Percentiles rank a stretch among this genome's conserved stretches.
These are phyloP conservation scores for Eupithecia insigniata DNA, from an alignment of 2,888 invertebrate species.

Conservation along the genomic window DNA sequence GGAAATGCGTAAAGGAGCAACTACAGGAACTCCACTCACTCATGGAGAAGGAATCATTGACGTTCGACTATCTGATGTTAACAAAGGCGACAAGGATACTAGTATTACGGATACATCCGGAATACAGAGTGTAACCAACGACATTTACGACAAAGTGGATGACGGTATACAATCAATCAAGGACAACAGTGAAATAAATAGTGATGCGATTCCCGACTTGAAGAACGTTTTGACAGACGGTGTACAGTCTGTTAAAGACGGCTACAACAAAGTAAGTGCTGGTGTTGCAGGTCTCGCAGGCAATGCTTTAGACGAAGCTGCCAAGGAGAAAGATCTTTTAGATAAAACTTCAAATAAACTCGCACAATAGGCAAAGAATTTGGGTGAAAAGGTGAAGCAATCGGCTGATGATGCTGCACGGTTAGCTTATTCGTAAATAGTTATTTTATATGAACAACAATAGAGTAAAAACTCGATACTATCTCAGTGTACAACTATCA, in stretches of 20 bases:
- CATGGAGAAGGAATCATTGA: constrained; percentile 41
- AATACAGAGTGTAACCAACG: constrained; percentile 14
- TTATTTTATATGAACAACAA: no score
- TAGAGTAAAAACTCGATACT: no score
- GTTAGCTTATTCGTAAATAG: not conserved
- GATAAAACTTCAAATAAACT: constrained; percentile 17
- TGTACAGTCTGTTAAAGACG: constrained; percentile 10
- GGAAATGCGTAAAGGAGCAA: constrained; percentile 22
- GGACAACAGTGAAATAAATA: constrained; percentile 17
- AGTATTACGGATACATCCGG: not conserved
- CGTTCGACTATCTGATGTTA: constrained; percentile 21
- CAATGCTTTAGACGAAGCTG: constrained; percentile 23
- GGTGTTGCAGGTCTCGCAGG: constrained; percentile 19
- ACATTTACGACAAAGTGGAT: constrained; percentile 37
- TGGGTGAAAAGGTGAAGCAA: constrained; percentile 13
- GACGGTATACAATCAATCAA: constrained; percentile 16
- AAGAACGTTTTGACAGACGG: constrained; percentile 9
- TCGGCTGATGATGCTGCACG: constrained; percentile 6
- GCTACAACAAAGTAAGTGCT: constrained; percentile 8
- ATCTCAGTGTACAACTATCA: no score
- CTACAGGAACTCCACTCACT: constrained; percentile 14
- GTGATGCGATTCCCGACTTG: not conserved
- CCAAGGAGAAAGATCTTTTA: constrained; percentile 32
- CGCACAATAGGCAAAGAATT: constrained; percentile 6
- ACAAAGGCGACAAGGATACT: constrained; percentile 19